Conservation (phyloP, 2,888 invertebrate species). For the Heliconius charithonia region DNA sequence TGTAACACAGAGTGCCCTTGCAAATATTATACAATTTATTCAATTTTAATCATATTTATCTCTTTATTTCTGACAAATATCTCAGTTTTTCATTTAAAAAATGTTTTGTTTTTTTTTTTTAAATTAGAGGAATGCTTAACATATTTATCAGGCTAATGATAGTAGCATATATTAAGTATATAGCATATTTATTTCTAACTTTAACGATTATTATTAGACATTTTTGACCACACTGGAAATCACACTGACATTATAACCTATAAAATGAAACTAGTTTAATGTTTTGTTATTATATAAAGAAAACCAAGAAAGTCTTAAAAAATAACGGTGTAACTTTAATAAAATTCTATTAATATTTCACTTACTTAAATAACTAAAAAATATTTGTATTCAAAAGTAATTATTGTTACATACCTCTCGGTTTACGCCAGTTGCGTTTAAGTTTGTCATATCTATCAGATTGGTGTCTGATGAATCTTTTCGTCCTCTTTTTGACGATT, state of each 20-base stretch:
- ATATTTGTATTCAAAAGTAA: neutral
- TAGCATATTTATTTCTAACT: neutral
- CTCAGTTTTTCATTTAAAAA: neutral
- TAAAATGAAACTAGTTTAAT: neutral
- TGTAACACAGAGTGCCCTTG: constrained; percentile 83
- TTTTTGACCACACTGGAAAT: neutral
- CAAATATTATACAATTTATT: constrained; percentile 44
- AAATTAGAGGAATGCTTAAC: neutral
- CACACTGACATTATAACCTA: constrained; percentile 40
- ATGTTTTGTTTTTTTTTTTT: neutral
- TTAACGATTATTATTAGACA: neutral
- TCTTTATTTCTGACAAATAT: neutral
- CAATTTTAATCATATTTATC: neutral
- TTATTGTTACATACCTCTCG: constrained; percentile 87
- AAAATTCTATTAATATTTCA: neutral
- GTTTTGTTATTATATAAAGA: constrained; percentile 3
- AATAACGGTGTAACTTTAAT: neutral
- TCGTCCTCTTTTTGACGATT: constrained; percentile 98
- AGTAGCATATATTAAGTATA: neutral
- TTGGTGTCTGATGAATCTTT: constrained; percentile 99
- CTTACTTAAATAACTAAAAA: neutral
- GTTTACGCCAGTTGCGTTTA: constrained; percentile 99
- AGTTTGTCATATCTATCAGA: constrained; percentile 98
- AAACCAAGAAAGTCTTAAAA: neutral
- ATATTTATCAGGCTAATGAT: neutral